Conservation (phyloP, 2,888 invertebrate species). For the Tipula vernalis region DNA sequence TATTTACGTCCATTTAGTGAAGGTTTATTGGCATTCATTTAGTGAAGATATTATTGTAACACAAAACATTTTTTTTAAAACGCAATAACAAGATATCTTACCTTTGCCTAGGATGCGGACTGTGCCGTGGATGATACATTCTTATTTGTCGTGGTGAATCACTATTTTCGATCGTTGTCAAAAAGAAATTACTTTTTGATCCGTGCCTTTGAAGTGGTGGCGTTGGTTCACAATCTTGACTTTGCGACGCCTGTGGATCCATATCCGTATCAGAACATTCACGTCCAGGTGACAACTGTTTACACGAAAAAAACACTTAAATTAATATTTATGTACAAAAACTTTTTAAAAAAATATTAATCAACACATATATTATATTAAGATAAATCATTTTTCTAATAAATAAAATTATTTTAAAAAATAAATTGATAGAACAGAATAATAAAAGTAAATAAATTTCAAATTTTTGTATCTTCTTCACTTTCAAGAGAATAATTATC, state of each 20-base stretch:
- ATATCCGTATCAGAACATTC: constrained; percentile 72
- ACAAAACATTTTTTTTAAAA: too few relatives aligned
- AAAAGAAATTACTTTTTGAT: constrained; percentile 70
- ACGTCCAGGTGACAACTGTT: constrained; percentile 68
- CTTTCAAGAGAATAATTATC: constrained; percentile 11
- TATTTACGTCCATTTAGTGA: too few relatives aligned
- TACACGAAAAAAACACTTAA: constrained; percentile 14
- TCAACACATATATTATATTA: not conserved
- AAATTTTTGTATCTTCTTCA: not conserved
- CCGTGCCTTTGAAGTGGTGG: constrained; percentile 77
- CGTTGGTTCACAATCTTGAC: constrained; percentile 86
- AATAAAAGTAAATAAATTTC: not conserved
- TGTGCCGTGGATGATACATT: constrained; percentile 47
- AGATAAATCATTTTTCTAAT: not conserved
- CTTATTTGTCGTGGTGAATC: constrained; percentile 41
- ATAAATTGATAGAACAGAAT: not conserved
- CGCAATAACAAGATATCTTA: constrained; percentile 22
- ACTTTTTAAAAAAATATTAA: not conserved
- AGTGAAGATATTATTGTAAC: too few relatives aligned
- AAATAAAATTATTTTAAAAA: not conserved
- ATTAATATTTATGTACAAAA: not conserved
- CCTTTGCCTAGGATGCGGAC: constrained; percentile 69
- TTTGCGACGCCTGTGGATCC: constrained; percentile 83
- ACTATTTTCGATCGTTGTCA: constrained; percentile 49
- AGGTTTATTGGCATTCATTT: too few relatives aligned